Base-by-base conservation (phyloP, 2,113 vertebrate genomes). In the Crotalus horridus region DNA sequence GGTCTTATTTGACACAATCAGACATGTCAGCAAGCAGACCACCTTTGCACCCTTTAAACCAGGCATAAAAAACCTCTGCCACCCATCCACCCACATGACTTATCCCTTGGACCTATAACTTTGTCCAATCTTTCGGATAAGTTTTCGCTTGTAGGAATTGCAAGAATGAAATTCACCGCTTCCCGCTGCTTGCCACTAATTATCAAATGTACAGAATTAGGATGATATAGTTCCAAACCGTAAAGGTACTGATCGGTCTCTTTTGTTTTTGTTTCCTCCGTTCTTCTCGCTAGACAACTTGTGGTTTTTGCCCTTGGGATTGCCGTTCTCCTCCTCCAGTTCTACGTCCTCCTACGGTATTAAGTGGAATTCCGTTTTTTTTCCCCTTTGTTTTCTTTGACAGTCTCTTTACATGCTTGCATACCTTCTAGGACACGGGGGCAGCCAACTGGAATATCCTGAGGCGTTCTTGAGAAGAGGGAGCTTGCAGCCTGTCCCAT, bases 261-360 rank as follows among this genome's bases (percentile, higher is more conserved):
- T 10, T 20, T 29, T 15, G 15, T 48, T 3, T 51, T 51, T 56
- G 7, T 87, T 46, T 11, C 9, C 11, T 23, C 29, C 29, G 29
- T 46, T 20, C 8, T 23, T 29, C 43, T 20, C 88, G 6, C 9
- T 85, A 97, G 96, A 81, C 94, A 93, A 54, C 93, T 92, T 88
- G 93, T 92, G 0, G 81, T 94, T 54, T 7, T 95, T 29, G 11
- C 94, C 33, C 20, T 87, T 15, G 96, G 93, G n/a, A 46, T 54
- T 2, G 3, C 61, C 6, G 1, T 59, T 1, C 90, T 95, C 53
- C 21, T 12, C 1, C 94, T 97, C 55, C 95, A 97, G 93, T 61
- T 96, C 39, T 96, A 93, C 0, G 55, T 97, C 4, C 95, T 97
- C 39, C 90, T 96, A 1, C 91, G 96, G 96, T 97, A 53, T 90